Evolutionary conservation across 2,797 vertebrate species (phyloP), one percentile per base, ranked within the genome.

Genomic region (Microctenopoma stevenorrisi): DNA sequence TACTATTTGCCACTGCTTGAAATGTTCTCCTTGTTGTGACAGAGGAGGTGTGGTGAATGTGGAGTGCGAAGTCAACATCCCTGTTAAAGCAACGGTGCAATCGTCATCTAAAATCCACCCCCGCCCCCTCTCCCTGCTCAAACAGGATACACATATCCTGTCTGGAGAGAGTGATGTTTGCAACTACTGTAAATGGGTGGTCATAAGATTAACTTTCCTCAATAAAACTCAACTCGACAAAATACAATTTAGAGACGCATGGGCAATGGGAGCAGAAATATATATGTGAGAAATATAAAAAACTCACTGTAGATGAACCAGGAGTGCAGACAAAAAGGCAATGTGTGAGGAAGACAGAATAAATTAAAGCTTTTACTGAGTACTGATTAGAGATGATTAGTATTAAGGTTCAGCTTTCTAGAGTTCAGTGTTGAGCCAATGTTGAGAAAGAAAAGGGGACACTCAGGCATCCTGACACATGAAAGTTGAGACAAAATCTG

Each of bases 91-190:
- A 58, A 60, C 52, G n/a, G 22, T 3, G 16, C 30, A 64, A 30
- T 40, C 33, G 22, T 42, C 16, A 26, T 10, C 13, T 57, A 13
- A 66, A 30, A n/a, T 26, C 25, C 52, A 18, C 26, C 54, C 54
- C 25, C 44, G 54, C 54, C 25, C 40, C 75, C 69, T 35, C 35
- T 54, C 22, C 22, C 3, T 1, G 3, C 18, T 58, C 18, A 3
- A 35, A 49, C 22, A 47, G 48, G 55, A 66, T 18, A 42, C 6
- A n/a, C n/a, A 35, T 14, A 30, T 73, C 48, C 50, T 65, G 26
- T 22, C 40, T 63, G 35, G 10, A 35, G 40, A 43, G 42, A 44
- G 42, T 16, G 42, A 44, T 44, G 42, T 44, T 44, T 16, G 42
- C 42, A 44, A 7, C 30, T 14, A n/a, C 37, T 49, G 46, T 47